A percentile compares a stretch with the other conserved stretches of the same genome.
phyloP scores from a whole-genome alignment of 2,113 vertebrate species.

The Pelobates fuscus region DNA sequence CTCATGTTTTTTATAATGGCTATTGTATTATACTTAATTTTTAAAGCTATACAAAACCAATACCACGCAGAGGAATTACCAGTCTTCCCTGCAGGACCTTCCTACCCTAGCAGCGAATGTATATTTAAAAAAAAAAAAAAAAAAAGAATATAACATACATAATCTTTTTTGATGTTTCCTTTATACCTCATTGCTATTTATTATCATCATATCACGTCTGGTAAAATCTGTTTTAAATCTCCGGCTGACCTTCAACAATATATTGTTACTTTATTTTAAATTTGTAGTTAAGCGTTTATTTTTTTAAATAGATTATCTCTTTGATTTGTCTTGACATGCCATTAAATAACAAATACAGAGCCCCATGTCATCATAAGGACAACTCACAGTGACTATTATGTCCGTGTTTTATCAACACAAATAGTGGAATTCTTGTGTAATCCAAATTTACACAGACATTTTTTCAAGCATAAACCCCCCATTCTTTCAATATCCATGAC shows the following conservation, averaged over 20 bases:
- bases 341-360: neutral
- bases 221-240: too few relatives aligned
- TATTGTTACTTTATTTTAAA: neutral
- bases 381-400: conserved; percentile 15
- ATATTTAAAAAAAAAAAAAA: too few relatives aligned
- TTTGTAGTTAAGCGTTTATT: neutral
- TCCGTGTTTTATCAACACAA: conserved; percentile 8
- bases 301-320: neutral
- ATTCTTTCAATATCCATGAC: conserved; percentile 25
- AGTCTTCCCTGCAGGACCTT: too few relatives aligned
- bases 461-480: conserved; percentile 17
- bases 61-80: too few relatives aligned
- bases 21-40: too few relatives aligned
- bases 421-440: conserved; percentile 31
- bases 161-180: too few relatives aligned
- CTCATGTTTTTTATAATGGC: too few relatives aligned
- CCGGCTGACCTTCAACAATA: neutral
- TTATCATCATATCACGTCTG: too few relatives aligned
- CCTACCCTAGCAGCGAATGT: too few relatives aligned
- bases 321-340: neutral
- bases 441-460: conserved; percentile 30
- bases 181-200: too few relatives aligned
- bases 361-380: conserved; percentile 2
- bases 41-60: too few relatives aligned
- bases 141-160: too few relatives aligned